Percentiles rank a stretch among this genome's conserved stretches.
Conservation (phyloP, 2,888 invertebrate species). For the Brachylomia viminalis region DNA sequence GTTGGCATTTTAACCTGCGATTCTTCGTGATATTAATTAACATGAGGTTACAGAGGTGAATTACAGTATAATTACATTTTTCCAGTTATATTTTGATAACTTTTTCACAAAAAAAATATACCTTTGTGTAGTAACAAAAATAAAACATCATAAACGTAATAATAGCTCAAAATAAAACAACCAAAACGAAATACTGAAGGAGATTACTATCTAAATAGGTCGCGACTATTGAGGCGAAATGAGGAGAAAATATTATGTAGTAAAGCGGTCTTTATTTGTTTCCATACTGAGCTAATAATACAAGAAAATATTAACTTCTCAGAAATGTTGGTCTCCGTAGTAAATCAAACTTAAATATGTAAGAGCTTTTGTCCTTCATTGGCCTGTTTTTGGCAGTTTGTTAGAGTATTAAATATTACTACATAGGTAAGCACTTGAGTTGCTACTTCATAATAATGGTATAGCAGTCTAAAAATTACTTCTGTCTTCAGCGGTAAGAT, state of each 20-base stretch:
- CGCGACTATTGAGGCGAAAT: slow-evolving; percentile 40
- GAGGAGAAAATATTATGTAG: slow-evolving; percentile 45
- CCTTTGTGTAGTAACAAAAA: slow-evolving; percentile 1
- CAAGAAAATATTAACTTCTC: slow-evolving; percentile 21
- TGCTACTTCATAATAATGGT: background rate
- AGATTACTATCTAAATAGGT: slow-evolving; percentile 57
- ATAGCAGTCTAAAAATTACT: background rate
- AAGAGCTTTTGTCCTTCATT: background rate
- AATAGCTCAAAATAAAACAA: slow-evolving; percentile 33
- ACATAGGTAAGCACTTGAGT: background rate
- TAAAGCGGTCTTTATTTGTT: slow-evolving; percentile 42
- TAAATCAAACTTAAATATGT: slow-evolving; percentile 31
- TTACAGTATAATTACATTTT: background rate
- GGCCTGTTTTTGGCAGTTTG: background rate
- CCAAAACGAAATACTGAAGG: slow-evolving; percentile 13
- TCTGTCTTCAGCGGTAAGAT: background rate
- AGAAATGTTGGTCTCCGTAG: slow-evolving; percentile 20
- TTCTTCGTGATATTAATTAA: background rate
- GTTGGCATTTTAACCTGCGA: background rate
- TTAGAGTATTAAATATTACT: background rate
- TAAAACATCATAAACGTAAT: slow-evolving; percentile 9
- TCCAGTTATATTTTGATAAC: background rate
- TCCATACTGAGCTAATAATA: slow-evolving; percentile 32
- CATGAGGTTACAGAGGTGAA: background rate
- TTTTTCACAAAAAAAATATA: background rate